Percentiles rank a stretch among this genome's conserved stretches.
phyloP scores from a whole-genome alignment of 2,888 invertebrate genomes.

The Smittia aterrima region DNA sequence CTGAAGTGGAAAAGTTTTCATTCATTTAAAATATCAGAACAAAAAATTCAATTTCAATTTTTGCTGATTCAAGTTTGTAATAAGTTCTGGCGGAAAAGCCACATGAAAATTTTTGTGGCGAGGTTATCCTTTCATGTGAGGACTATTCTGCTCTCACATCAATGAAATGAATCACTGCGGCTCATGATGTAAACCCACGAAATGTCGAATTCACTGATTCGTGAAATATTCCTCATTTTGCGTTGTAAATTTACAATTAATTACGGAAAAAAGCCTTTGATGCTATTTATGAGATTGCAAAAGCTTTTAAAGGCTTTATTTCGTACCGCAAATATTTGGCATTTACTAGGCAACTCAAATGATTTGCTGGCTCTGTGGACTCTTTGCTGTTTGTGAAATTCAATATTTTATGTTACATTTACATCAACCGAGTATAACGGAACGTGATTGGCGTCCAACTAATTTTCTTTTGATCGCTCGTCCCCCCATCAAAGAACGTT shows the following conservation, averaged over 20 bases:
- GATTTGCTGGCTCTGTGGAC: background rate
- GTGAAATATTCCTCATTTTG: conserved; percentile 1
- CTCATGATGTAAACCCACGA: background rate
- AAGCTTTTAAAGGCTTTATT: conserved; percentile 22
- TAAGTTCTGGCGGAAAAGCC: background rate
- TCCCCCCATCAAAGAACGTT: background rate
- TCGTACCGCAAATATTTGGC: conserved; percentile 36
- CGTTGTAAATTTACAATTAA: conserved; percentile 35
- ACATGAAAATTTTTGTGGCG: no score
- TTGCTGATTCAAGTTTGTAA: conserved; percentile 18
- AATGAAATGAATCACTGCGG: background rate
- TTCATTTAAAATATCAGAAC: background rate
- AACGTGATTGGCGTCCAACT: no score
- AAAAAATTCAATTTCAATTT: conserved; percentile 30
- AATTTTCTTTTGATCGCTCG: no score
- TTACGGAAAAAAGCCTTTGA: conserved; percentile 33
- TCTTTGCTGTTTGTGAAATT: background rate
- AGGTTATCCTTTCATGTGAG: background rate
- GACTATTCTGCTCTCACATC: background rate
- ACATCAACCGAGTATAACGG: background rate
- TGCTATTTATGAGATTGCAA: conserved; percentile 18
- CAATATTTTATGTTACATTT: background rate
- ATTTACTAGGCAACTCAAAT: background rate
- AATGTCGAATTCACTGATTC: background rate
- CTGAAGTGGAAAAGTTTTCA: background rate